These are phyloP conservation scores for Bos indicus DNA, from an alignment of 2,113 vertebrate species.

Conservation along the genomic window DNA sequence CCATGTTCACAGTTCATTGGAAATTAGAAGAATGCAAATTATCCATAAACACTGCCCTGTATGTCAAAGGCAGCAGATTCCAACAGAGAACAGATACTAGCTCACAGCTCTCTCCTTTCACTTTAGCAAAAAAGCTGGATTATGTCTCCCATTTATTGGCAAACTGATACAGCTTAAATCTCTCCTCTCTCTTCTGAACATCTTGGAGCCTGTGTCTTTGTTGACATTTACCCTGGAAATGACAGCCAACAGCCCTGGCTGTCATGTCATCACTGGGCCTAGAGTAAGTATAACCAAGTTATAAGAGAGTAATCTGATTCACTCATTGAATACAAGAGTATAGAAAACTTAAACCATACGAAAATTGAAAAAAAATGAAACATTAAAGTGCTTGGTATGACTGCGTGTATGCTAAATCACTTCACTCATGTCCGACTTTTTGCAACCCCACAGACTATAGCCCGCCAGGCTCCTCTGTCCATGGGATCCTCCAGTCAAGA, in stretches of 20 bases:
- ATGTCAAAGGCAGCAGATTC: not conserved
- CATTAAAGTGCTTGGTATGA: not conserved
- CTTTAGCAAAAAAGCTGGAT: not conserved
- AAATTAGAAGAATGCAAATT: not conserved
- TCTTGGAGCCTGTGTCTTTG: not conserved
- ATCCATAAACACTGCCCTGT: not conserved
- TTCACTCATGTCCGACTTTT: not conserved
- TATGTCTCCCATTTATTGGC: not conserved
- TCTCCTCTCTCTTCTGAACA: not conserved
- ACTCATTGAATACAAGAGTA: not conserved
- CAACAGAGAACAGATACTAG: not conserved
- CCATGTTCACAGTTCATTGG: not conserved
- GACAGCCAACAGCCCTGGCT: not conserved
- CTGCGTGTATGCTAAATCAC: not conserved
- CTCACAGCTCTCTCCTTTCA: not conserved
- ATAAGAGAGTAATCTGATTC: not conserved
- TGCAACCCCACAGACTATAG: not conserved
- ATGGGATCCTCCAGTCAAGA: not conserved
- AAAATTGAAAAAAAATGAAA: not conserved
- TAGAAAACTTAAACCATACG: not conserved
- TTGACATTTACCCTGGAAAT: not conserved
- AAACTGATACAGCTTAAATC: not conserved
- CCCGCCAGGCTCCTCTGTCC: not conserved
- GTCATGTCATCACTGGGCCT: not conserved
- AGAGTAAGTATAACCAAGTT: not conserved